Conservation (phyloP, 2,888 invertebrate species). For the Drosophila maculinotata region DNA sequence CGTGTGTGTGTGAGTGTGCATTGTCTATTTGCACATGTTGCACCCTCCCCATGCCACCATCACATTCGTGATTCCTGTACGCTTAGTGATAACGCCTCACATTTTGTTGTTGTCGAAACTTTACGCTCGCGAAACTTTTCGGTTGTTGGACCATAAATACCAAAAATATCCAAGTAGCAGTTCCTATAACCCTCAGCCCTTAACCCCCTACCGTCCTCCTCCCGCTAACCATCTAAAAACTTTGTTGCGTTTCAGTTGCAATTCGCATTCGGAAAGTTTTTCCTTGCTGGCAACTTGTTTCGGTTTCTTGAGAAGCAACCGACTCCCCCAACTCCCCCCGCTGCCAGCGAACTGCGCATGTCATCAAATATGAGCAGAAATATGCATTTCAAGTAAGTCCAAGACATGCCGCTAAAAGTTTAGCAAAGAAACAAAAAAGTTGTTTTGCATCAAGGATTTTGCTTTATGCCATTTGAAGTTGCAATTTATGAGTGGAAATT, state of each 20-base stretch:
- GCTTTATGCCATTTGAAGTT: slow-evolving; percentile 49
- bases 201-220: neutral
- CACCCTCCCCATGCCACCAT: neutral
- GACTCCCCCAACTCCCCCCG: neutral
- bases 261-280: slow-evolving; percentile 64
- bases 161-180: slow-evolving; percentile 38
- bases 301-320: slow-evolving; percentile 36
- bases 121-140: slow-evolving; percentile 46
- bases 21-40: slow-evolving; percentile 58
- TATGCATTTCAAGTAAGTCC: slow-evolving; percentile 51
- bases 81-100: slow-evolving; percentile 31
- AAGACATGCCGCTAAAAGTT: slow-evolving; percentile 43
- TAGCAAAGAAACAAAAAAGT: slow-evolving; percentile 9
- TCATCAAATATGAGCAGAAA: slow-evolving; percentile 68
- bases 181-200: neutral
- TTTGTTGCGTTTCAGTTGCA: slow-evolving; percentile 58
- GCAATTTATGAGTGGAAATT: slow-evolving; percentile 51
- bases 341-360: slow-evolving; percentile 44
- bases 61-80: too few species aligned
- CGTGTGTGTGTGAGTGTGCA: slow-evolving; percentile 17
- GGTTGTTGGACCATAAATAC: slow-evolving; percentile 49
- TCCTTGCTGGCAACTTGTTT: slow-evolving; percentile 75
- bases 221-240: slow-evolving; percentile 28
- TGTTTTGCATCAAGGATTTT: slow-evolving; percentile 35
- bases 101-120: slow-evolving; percentile 56